Evolutionary conservation across 2,113 vertebrate genomes (phyloP).

Genomic region (Saguinus midas): DNA sequence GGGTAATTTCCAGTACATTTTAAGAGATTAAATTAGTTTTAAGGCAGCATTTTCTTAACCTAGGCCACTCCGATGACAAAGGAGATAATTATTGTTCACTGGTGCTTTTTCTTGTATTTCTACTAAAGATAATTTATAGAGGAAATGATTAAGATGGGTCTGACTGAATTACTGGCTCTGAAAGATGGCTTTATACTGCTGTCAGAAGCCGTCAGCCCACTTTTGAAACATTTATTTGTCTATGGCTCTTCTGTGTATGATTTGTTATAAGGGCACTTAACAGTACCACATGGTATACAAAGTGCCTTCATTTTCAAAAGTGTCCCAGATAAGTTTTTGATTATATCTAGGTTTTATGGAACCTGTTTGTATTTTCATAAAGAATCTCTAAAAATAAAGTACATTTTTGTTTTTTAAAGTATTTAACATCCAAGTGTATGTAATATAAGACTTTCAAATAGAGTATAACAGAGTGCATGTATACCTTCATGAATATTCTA

Average conservation of each 20-base stretch:
- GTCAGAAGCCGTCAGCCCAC: slow-evolving; percentile 52
- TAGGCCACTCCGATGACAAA: slow-evolving; percentile 51
- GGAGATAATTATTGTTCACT: slow-evolving; percentile 49
- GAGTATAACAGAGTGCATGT: not conserved
- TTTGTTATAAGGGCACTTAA: slow-evolving; percentile 37
- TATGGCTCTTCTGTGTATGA: slow-evolving; percentile 26
- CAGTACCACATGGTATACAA: not conserved
- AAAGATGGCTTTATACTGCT: slow-evolving; percentile 58
- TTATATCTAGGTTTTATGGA: not conserved
- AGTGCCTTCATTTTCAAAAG: slow-evolving; percentile 47
- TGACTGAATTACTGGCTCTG: slow-evolving; percentile 53
- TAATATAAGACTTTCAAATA: not conserved
- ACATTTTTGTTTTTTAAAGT: slow-evolving; percentile 18
- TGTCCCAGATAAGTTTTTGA: slow-evolving; percentile 39
- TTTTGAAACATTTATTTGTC: slow-evolving; percentile 59
- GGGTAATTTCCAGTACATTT: slow-evolving; percentile 19
- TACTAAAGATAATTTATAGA: slow-evolving; percentile 49
- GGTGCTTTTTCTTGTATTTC: slow-evolving; percentile 22
- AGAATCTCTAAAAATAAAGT: slow-evolving; percentile 19
- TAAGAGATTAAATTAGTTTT: slow-evolving; percentile 49
- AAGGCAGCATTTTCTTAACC: slow-evolving; percentile 43
- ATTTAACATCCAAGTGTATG: not conserved
- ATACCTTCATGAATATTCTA: not conserved
- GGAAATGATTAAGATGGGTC: slow-evolving; percentile 59
- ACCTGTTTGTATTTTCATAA: not conserved